phyloP scores from a whole-genome alignment of 1,140 invertebrate genomes.

The Formica exsecta region DNA sequence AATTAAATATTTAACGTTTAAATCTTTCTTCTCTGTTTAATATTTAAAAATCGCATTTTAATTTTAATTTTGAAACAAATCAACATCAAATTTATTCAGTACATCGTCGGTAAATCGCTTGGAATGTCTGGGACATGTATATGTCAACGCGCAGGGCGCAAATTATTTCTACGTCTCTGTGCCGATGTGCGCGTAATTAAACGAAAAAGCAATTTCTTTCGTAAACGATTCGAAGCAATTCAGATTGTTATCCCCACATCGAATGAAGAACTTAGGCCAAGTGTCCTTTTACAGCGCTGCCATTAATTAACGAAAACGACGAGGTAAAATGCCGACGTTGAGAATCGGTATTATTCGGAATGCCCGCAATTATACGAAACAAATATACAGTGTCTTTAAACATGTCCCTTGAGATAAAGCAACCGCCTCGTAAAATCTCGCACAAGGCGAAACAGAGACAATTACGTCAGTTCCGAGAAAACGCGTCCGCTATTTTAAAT shows the following conservation, averaged over 20 bases:
- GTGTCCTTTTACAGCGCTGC: slow-evolving; percentile 47
- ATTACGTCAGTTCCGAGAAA: not conserved
- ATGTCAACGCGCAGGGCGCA: not conserved
- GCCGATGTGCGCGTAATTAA: slow-evolving; percentile 27
- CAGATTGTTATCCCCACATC: slow-evolving; percentile 33
- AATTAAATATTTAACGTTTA: too few relatives aligned
- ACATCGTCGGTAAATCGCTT: not conserved
- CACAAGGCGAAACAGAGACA: not conserved
- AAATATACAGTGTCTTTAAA: not conserved
- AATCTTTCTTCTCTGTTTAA: too few relatives aligned
- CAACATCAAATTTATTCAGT: not conserved
- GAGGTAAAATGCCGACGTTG: not conserved
- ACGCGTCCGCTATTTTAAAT: not conserved
- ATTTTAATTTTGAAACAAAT: not conserved
- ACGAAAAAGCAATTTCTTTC: slow-evolving; percentile 1
- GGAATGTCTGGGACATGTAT: not conserved
- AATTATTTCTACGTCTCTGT: slow-evolving; percentile 31
- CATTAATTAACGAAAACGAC: slow-evolving; percentile 32
- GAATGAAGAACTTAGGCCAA: slow-evolving; percentile 61
- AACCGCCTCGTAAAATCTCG: not conserved
- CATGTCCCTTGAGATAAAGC: not conserved
- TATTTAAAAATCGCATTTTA: not conserved
- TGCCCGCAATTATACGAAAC: slow-evolving; percentile 1
- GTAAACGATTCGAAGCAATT: slow-evolving; percentile 37
- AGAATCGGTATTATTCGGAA: not conserved